A percentile compares a stretch with the other conserved stretches of the same genome.
Evolutionary conservation across 2,113 vertebrate species (phyloP).

Genomic region (Amblyopsis rosae): DNA sequence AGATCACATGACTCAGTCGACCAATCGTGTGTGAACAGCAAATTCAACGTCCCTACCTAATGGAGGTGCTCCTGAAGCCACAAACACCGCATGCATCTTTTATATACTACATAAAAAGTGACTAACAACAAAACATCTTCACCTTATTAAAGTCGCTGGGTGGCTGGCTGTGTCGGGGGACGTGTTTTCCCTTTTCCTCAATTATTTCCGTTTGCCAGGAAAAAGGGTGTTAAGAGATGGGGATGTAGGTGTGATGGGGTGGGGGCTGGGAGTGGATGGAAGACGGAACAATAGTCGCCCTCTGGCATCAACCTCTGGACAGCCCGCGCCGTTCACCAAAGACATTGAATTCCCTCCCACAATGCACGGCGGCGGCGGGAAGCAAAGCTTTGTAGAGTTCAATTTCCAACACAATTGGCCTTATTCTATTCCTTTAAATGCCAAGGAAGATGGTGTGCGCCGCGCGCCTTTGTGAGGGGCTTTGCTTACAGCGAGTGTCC

Average conservation of each 20-base stretch:
- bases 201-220: no score
- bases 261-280: neutral
- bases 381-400: constrained; percentile 78
- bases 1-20: no score
- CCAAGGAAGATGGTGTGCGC: constrained; percentile 75
- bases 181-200: no score
- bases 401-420: constrained; percentile 81
- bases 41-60: no score
- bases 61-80: no score
- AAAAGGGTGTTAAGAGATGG: no score
- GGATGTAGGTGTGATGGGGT: neutral
- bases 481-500: constrained; percentile 72
- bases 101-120: no score
- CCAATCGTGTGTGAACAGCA: no score
- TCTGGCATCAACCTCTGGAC: constrained; percentile 74
- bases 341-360: constrained; percentile 75
- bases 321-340: constrained; percentile 71
- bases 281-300: constrained; percentile 71
- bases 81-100: no score
- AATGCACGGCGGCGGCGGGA: constrained; percentile 74
- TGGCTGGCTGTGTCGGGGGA: no score
- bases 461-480: constrained; percentile 70
- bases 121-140: no score
- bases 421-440: constrained; percentile 79
- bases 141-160: no score